Percentiles rank a stretch among this genome's conserved stretches.
These are phyloP conservation scores for Ctenopoma kingsleyae DNA, from an alignment of 2,797 vertebrate genomes.

Conservation along the genomic window DNA sequence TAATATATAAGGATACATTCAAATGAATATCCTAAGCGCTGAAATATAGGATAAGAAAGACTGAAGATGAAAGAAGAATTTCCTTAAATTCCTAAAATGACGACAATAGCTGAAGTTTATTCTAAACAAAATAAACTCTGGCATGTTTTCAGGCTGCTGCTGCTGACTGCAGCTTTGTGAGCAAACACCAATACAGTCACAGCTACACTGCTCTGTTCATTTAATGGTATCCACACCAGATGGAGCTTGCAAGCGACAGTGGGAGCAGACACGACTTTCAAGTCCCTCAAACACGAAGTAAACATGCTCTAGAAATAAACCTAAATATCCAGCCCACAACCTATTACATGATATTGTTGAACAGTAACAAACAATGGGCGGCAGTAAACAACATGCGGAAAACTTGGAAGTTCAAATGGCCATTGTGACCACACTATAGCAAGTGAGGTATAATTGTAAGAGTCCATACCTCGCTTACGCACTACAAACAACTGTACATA, in stretches of 20 bases:
- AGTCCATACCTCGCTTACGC: neutral
- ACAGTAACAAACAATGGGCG: constrained; percentile 26
- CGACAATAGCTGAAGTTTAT: constrained; percentile 7
- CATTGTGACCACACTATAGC: neutral
- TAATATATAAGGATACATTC: neutral
- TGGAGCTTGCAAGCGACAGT: constrained; percentile 61
- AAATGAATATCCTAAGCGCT: neutral
- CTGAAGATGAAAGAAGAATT: neutral
- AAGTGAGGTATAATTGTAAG: constrained; percentile 22
- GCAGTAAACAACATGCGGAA: constrained; percentile 9
- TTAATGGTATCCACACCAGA: constrained; percentile 64
- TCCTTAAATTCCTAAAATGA: neutral
- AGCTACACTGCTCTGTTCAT: constrained; percentile 52
- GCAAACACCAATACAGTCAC: constrained; percentile 43
- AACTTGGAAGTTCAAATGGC: constrained; percentile 14
- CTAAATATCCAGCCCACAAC: constrained; percentile 35
- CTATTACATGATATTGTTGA: constrained; percentile 41
- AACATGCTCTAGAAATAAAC: constrained; percentile 47
- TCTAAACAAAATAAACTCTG: constrained; percentile 29
- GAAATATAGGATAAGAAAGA: neutral
- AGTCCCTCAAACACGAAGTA: constrained; percentile 58
- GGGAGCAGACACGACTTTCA: constrained; percentile 56
- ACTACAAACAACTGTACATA: neutral
- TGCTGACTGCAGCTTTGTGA: constrained; percentile 44
- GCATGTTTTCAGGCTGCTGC: constrained; percentile 31